Base-by-base conservation (phyloP, 2,797 vertebrate genomes). In the Eremophila alpestris region DNA sequence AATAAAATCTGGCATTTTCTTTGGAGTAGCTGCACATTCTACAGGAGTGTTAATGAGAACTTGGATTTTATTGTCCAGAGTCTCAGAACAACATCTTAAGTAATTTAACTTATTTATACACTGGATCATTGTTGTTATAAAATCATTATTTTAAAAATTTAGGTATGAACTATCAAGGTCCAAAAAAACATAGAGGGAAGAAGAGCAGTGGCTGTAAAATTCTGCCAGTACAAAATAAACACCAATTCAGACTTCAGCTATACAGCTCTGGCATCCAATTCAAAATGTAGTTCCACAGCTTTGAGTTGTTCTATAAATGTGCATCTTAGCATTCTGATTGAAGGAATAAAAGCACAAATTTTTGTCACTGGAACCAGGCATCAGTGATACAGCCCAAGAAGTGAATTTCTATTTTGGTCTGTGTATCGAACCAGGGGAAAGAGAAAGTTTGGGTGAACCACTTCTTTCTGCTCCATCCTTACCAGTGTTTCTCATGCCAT, bases 61-160 rank as follows among this genome's bases (percentile, higher is more conserved):
- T 59, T 67, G 41, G 8, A 83, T 51, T 81, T 78, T 65, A 65
- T 27, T 27, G 6, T 46, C 70, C 52, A 64, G 17, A 45, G 34
- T 21, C 59, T 48, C 49, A 70, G 60, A 90, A 69, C 15, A 63
- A 38, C 3, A 7, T 54, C 74, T 69, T 76, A 67, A 90, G 19
- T 76, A 83, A 83, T 52, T 78, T 83, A 68, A 90, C 27, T 63
- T 38, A 71, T 95, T 87, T 88, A 80, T n/a, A 56, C 43, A 83
- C 8, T 45, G 16, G 11, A 75, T 23, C 7, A 16, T 32, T 19
- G 30, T 21, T 64, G 34, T 16, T 48, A 48, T 63, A 78, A 45
- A n/a, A 58, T 12, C 3, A 26, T 74, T 65, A 45, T 85, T 88
- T 78, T 2, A 7, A 56, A 90, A 78, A 87, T 13, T 11, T 75